These are phyloP conservation scores for Xenops minutus DNA, from an alignment of 2,797 vertebrate species.

Conservation along the genomic window DNA sequence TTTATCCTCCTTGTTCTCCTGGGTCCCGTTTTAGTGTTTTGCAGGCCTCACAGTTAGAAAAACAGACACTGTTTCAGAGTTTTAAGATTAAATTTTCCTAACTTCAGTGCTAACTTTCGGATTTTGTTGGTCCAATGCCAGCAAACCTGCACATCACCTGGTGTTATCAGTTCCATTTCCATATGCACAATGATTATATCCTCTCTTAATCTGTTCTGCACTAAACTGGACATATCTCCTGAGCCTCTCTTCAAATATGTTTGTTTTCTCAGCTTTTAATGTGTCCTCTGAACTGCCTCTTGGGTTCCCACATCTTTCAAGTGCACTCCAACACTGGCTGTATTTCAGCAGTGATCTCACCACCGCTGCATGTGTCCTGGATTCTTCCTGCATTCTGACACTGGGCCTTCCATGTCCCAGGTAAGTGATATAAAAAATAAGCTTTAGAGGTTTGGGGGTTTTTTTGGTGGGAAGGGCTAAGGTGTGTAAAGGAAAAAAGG, in stretches of 20 bases:
- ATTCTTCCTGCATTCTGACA: background rate
- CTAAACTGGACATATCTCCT: background rate
- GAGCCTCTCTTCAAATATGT: background rate
- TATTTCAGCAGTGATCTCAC: background rate
- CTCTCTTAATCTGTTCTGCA: background rate
- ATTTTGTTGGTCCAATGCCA: background rate
- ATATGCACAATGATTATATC: background rate
- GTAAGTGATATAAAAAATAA: background rate
- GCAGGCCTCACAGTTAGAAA: background rate
- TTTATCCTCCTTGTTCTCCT: background rate
- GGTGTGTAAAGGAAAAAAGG: background rate
- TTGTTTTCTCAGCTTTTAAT: background rate
- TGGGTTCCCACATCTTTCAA: background rate
- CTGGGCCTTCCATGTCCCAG: background rate
- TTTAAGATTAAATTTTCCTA: background rate
- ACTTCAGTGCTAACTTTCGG: background rate
- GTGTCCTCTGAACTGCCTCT: background rate
- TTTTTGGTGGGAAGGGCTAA: background rate
- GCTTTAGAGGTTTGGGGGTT: background rate
- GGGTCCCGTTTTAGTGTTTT: background rate
- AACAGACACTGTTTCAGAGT: background rate
- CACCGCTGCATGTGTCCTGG: background rate
- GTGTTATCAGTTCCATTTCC: background rate
- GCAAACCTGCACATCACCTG: background rate
- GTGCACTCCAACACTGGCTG: background rate